Evolutionary conservation across 2,113 vertebrate species (phyloP), one percentile per base, ranked within the genome.

Genomic region (Clinocottus analis): DNA sequence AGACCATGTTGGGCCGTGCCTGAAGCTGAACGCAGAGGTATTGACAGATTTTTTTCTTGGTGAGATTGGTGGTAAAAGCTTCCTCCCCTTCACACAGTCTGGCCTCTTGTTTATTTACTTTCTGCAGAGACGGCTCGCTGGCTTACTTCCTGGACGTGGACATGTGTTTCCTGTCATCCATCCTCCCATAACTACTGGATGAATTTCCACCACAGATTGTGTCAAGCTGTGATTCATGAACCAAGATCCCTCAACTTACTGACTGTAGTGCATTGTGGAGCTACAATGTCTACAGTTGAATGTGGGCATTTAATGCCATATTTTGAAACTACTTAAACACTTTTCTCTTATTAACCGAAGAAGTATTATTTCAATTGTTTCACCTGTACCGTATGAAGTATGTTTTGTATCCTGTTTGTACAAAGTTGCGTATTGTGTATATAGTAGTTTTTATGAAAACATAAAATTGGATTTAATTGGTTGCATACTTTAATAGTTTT

Each of bases 1-100:
- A 97, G 91, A 90, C 90, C 49, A 83, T 83, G 89, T 77, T 96
- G 92, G 86, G 92, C 56, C 93, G 77, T 35, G 90, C 75, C 64
- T 97, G 81, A 93, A 88, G 29, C 68, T 35, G 55, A 35, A 64
- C 69, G 35, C 29, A 4, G 92, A 62, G 85, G 92, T 78, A 58
- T 59, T 51, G 66, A 66, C 12, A 17, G 25, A 9, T 66, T 53
- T 51, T 43, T 64, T 17, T 17, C 37, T 7, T n/a, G 5, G 10
- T 58, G 2, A 60, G 73, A 75, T 79, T 67, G 23, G 67, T 39
- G 4, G 45, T 47, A 72, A 71, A 82, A 37, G 1, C 3, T 9
- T 73, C 14, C 29, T 49, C 49, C 47, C 21, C 14, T 41, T 17
- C 27, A 6, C 67, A 51, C 21, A 58, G 29, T 78, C 71, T 82